Base-by-base conservation (phyloP, 2,888 invertebrate species). In the Diabrotica balteata region DNA sequence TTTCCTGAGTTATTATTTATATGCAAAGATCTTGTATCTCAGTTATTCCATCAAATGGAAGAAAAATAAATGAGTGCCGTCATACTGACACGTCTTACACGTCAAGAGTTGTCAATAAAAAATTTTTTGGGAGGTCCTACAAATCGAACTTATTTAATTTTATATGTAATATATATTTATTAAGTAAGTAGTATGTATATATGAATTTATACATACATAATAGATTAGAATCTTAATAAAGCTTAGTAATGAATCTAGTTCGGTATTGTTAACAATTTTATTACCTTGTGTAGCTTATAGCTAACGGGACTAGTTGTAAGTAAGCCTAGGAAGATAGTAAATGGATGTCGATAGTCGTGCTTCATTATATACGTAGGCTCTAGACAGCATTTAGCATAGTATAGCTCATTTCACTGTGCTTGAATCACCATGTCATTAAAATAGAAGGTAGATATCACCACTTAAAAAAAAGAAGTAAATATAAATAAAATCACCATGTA, bases 301-400 rank as follows among this genome's bases (percentile, higher is more conserved):
- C 71, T 69, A 70, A 72, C 58, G 66, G 74, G 68, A 71, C 59
- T 49, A 70, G 66, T 73, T 73, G 73, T 73, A 73, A 73, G 73
- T 73, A 73, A 69, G 54, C 64, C 58, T 66, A 61, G 66, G 54
- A 59, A 68, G 65, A 32, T 64, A 52, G 58, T 50, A 58, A 57
- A 46, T 58, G 54, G 45, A 46, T 68, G 60, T 63, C 45, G 8
- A 45, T 57, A 58, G 45, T 68, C 44, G 11, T 7, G 55, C 55
- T 68, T 68, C 62, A 42, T 64, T 60, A 57, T 68, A 51, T 32
- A 47, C 53, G 9, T 59, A 59, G 42, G 59, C 42, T 65, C 11
- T 65, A 64, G 64, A 45, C n/a, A 46, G 11, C 58, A 58, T 49
- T 32, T 60, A 42, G 43, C 17, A 45, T 60, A 51, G 50, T 22